A percentile compares a stretch with the other conserved stretches of the same genome.
Evolutionary conservation across 2,113 vertebrate genomes (phyloP).

Genomic region (Porphyrio hochstetteri): DNA sequence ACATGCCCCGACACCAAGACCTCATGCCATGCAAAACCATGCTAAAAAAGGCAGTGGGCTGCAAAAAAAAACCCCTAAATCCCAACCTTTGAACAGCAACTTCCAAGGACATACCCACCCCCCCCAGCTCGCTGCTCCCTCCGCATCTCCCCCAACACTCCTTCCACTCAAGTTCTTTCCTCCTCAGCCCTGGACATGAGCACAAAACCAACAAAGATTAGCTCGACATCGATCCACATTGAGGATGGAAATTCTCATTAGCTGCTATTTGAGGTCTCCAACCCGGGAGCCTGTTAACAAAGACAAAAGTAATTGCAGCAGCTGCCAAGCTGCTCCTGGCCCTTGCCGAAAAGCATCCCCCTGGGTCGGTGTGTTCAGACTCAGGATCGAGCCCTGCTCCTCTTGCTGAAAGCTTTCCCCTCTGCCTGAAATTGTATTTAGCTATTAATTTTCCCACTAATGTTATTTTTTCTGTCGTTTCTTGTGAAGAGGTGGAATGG

Average conservation of each 20-base stretch:
- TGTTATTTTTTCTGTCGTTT: conserved; percentile 19
- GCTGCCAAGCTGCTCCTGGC: not conserved
- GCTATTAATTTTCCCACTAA: conserved; percentile 22
- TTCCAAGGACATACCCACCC: not conserved
- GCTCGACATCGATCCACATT: fast-evolving
- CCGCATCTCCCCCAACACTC: fast-evolving
- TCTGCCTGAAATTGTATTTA: not conserved
- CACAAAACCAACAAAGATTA: not conserved
- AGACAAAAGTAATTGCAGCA: not conserved
- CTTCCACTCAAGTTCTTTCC: fast-evolving
- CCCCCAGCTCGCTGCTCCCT: fast-evolving
- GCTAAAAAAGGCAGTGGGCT: not conserved
- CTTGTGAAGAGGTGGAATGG: conserved; percentile 43
- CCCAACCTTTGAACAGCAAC: not conserved
- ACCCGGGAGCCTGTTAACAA: not conserved
- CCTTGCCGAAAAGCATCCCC: not conserved
- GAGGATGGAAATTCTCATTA: not conserved
- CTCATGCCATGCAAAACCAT: fast-evolving
- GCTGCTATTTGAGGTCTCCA: not conserved
- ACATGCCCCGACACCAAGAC: too few species aligned
- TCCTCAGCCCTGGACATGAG: fast-evolving
- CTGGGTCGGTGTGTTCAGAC: fast-evolving
- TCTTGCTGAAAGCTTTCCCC: not conserved
- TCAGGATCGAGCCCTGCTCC: not conserved
- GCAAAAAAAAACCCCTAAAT: not conserved